Evolutionary conservation across 2,113 vertebrate species (phyloP), one percentile per base, ranked within the genome.

Genomic region (Eidolon helvum): DNA sequence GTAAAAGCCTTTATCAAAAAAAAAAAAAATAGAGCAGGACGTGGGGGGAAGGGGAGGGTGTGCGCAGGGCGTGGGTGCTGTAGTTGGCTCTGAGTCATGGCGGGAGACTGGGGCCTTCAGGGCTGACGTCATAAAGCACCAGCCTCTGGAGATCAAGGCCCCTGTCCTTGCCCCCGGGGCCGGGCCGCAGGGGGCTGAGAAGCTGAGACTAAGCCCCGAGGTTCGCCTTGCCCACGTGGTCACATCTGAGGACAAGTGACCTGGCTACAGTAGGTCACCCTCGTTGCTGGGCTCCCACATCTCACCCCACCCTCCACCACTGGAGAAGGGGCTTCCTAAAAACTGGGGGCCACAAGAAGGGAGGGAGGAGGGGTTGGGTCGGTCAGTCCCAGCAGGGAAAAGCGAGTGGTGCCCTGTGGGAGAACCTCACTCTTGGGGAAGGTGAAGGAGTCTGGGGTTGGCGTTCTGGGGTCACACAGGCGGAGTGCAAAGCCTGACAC

Each of bases 181-280:
- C 0, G 53, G 43, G 21, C 65, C 35, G 1, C 7, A 1, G 3
- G 8, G 16, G 18, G 10, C 18, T 4, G 0, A 22, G 38, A 43
- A 35, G 30, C 43, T n/a, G 22, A 38, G 43, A 19, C 19, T 10
- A 12, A 45, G 45, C 45, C 45, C 45, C 45, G 1, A 6, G 5
- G 28, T 5, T 19, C 38, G 11, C 45, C 45, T 45, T 45, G 45
- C 45, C 45, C 45, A 2, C 45, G 9, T 11, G 11, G 45, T 45
- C 45, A 11, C 45, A 10, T 10, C 45, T 45, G 45, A 10, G 45
- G 45, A 45, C 10, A 10, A 45, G 45, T 45, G 45, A 8, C 35
- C 48, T 48, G 53, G 12, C 24, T 18, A 11, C 0, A 5, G 43
- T 10, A 24, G 40, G 18, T 48, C 26, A 0, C 33, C 53, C 26